Conservation (phyloP, 1,140 invertebrate genomes). For the Aphis gossypii region DNA sequence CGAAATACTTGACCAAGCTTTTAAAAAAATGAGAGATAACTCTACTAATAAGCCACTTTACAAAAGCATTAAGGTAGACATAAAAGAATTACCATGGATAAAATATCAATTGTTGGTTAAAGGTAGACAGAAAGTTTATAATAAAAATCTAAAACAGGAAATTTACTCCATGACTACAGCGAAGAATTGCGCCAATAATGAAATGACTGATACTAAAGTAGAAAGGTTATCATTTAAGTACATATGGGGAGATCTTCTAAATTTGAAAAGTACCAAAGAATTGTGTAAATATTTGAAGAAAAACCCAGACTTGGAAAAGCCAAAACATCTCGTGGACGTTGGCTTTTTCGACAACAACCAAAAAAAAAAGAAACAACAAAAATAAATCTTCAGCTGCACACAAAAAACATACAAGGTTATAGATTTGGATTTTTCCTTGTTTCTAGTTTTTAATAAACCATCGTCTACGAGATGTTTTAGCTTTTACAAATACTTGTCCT, state of each 20-base stretch:
- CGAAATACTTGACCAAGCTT: background rate
- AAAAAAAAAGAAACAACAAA: background rate
- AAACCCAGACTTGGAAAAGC: background rate
- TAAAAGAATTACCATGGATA: background rate
- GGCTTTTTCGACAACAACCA: background rate
- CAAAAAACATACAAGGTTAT: background rate
- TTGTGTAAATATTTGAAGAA: background rate
- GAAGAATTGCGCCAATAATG: background rate
- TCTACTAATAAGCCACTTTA: background rate
- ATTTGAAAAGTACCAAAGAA: background rate
- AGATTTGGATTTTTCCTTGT: too few relatives aligned
- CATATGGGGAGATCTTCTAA: background rate
- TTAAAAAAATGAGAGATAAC: background rate
- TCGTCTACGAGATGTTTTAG: too few relatives aligned
- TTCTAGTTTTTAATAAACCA: too few relatives aligned
- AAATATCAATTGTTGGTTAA: background rate
- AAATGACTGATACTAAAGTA: background rate
- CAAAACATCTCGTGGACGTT: background rate
- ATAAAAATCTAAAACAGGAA: background rate
- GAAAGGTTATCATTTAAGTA: background rate
- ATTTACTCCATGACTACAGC: background rate
- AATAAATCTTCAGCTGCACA: background rate
- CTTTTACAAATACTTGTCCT: too few relatives aligned
- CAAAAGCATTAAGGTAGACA: background rate
- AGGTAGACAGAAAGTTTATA: background rate